phyloP scores from a whole-genome alignment of 2,888 invertebrate species.

The Arge pagana region DNA sequence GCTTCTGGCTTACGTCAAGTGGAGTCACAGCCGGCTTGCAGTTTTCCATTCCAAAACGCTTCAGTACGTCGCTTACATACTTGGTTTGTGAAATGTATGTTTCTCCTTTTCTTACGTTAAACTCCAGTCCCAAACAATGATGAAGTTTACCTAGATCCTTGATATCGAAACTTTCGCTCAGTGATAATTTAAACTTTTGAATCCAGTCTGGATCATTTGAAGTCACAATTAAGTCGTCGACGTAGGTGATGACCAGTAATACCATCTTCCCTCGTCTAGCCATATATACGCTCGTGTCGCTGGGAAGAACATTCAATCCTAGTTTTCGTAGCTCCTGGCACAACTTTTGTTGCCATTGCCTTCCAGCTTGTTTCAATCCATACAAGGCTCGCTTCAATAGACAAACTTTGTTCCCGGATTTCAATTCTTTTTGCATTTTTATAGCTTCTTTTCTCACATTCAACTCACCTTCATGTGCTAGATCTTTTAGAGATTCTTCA shows the following conservation, averaged over 20 bases:
- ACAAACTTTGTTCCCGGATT: neutral
- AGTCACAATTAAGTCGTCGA: neutral
- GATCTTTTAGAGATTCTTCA: conserved; percentile 4
- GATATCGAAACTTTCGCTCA: conserved; percentile 23
- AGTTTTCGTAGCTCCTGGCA: neutral
- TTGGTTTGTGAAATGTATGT: neutral
- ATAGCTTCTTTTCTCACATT: neutral
- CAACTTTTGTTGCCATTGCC: neutral
- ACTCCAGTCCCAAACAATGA: conserved; percentile 24
- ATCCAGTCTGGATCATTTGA: neutral
- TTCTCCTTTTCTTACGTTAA: conserved; percentile 5
- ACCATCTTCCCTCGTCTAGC: neutral
- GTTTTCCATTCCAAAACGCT: neutral
- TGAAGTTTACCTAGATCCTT: conserved; percentile 17
- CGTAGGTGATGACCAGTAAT: neutral
- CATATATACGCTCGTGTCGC: conserved; percentile 21
- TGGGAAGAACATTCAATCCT: neutral
- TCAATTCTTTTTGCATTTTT: neutral
- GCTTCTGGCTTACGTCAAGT: neutral
- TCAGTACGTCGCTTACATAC: neutral
- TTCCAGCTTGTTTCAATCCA: neutral
- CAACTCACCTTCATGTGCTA: neutral
- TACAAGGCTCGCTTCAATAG: neutral
- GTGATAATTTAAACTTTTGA: neutral
- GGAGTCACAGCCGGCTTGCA: neutral